Evolutionary conservation across 2,888 invertebrate species (phyloP).

Genomic region (Andrena minutula): DNA sequence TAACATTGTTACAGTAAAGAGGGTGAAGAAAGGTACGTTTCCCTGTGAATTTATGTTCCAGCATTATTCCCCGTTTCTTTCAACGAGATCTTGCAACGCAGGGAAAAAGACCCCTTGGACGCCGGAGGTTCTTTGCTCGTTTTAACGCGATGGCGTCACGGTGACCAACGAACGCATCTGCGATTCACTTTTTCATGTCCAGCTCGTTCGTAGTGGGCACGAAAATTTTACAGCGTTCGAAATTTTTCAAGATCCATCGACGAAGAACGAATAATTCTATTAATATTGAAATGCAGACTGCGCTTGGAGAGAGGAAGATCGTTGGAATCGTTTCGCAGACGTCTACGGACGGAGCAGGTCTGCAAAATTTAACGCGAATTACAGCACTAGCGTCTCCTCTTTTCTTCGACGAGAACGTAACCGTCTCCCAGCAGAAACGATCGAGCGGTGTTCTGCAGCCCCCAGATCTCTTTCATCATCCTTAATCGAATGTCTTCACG

Average conservation of each 20-base stretch:
- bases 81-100: background rate
- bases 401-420: conserved; percentile 25
- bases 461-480: conserved; percentile 52
- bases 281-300: too few species aligned
- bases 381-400: background rate
- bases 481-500: conserved; percentile 72
- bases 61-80: conserved; percentile 36
- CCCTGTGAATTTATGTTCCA: conserved; percentile 34
- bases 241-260: too few species aligned
- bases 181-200: conserved; percentile 30
- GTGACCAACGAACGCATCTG: conserved; percentile 67
- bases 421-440: conserved; percentile 12
- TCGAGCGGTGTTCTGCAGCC: conserved; percentile 14
- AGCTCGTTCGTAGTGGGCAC: background rate
- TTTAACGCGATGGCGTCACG: conserved; percentile 73
- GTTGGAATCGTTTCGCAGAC: too few species aligned
- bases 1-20: background rate
- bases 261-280: too few species aligned
- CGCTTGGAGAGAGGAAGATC: too few species aligned
- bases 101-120: conserved; percentile 6
- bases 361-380: background rate
- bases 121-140: conserved; percentile 34
- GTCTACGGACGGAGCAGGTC: too few species aligned
- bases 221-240: too few species aligned
- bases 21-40: background rate